These are phyloP conservation scores for Tribolium freemani DNA, from an alignment of 2,888 invertebrate species.

Conservation along the genomic window DNA sequence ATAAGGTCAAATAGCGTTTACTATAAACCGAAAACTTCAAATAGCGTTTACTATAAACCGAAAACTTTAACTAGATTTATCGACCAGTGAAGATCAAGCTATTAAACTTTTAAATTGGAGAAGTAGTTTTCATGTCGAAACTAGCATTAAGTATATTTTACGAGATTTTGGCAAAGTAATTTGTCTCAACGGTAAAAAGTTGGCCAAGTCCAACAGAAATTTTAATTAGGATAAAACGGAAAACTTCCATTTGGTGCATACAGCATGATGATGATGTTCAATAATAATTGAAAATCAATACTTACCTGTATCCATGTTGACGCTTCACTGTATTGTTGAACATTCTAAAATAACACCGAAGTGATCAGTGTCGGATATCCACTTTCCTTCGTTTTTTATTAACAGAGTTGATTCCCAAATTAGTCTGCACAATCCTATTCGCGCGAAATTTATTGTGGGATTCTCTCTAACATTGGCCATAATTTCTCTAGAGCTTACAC, in stretches of 20 bases:
- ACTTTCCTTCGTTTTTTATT: not conserved
- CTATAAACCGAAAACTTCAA: not conserved
- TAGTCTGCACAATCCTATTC: not conserved
- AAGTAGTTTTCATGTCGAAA: not conserved
- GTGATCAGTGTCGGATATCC: not conserved
- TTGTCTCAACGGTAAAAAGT: not conserved
- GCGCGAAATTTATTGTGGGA: not conserved
- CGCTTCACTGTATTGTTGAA: not conserved
- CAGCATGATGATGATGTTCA: constrained; percentile 7
- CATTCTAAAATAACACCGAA: not conserved
- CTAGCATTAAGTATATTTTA: not conserved
- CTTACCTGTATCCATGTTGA: constrained; percentile 19
- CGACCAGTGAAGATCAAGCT: not conserved
- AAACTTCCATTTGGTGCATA: constrained; percentile 2
- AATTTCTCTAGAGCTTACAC: constrained; percentile 3
- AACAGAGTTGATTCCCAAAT: not conserved
- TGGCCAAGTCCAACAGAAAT: constrained; percentile 1
- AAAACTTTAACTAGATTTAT: not conserved
- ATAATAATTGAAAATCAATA: constrained; percentile 32
- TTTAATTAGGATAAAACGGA: constrained; percentile 2
- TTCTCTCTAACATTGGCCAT: not conserved
- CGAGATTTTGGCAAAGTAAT: not conserved
- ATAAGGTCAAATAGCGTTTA: too few relatives aligned
- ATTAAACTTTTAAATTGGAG: not conserved
- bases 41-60: not conserved